Percentiles rank a stretch among this genome's conserved stretches.
These are phyloP conservation scores for Ctenodactylus gundi DNA, from an alignment of 2,113 vertebrate species.

Conservation along the genomic window DNA sequence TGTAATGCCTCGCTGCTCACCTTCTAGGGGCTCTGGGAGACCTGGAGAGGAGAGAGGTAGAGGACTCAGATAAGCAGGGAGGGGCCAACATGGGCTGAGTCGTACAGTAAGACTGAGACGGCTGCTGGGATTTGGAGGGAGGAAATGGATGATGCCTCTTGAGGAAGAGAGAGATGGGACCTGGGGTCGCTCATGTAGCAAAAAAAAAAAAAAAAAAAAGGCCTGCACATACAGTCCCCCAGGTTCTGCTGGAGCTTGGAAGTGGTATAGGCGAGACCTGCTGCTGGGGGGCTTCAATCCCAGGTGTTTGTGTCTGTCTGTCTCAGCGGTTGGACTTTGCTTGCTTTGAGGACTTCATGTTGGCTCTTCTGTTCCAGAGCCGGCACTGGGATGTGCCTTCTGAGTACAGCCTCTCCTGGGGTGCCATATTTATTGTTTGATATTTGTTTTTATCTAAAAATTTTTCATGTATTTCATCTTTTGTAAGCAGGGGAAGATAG, in stretches of 20 bases:
- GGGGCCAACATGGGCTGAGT: neutral
- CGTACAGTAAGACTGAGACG: neutral
- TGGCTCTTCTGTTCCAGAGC: neutral
- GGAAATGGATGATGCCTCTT: neutral
- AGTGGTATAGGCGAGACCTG: neutral
- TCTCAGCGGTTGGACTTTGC: neutral
- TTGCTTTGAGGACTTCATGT: neutral
- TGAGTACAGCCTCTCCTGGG: neutral
- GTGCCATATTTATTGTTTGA: neutral
- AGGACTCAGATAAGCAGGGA: neutral
- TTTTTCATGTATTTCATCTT: neutral
- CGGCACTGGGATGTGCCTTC: neutral
- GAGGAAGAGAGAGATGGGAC: fast-evolving
- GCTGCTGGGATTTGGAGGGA: neutral
- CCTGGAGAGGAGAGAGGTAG: neutral
- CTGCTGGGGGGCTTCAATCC: neutral
- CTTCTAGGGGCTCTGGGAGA: neutral
- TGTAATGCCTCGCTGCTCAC: fast-evolving
- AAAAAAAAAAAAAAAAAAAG: neutral
- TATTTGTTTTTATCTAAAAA: neutral
- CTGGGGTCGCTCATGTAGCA: neutral
- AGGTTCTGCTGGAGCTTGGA: neutral
- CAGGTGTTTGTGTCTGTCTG: neutral
- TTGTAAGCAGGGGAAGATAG: neutral
- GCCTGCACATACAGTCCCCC: neutral